A percentile compares a stretch with the other conserved stretches of the same genome.
Evolutionary conservation across 2,113 vertebrate genomes (phyloP).

Genomic region (Megaptera novaeangliae): DNA sequence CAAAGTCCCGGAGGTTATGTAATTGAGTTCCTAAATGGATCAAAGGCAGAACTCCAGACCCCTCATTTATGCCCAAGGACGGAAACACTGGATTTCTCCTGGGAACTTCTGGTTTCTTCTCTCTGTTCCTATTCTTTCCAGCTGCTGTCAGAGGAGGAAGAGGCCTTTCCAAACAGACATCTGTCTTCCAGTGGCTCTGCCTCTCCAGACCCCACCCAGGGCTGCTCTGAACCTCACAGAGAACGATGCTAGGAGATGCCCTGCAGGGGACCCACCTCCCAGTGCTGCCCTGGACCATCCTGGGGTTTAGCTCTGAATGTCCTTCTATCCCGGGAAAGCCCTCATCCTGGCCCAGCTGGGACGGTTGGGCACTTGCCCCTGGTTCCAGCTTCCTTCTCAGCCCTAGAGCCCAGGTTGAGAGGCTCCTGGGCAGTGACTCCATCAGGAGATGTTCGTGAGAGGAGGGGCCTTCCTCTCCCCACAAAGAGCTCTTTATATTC

Average conservation of each 20-base stretch:
- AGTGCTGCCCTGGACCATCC: not conserved
- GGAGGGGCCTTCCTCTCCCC: not conserved
- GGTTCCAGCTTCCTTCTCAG: not conserved
- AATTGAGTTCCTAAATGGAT: not conserved
- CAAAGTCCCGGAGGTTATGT: not conserved
- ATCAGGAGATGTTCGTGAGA: not conserved
- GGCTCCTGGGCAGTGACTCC: not conserved
- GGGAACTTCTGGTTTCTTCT: not conserved
- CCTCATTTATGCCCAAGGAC: not conserved
- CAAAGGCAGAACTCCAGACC: not conserved
- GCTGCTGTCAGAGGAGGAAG: not conserved
- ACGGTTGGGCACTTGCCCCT: not conserved
- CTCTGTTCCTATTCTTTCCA: not conserved
- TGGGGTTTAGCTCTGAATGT: not conserved
- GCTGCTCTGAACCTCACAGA: not conserved
- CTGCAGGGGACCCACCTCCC: not conserved
- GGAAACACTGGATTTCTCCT: not conserved
- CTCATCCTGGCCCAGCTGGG: not conserved
- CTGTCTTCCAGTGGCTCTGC: not conserved
- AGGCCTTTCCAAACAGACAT: not conserved
- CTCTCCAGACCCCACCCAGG: fast-evolving
- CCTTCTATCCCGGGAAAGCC: not conserved
- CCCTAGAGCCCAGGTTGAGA: not conserved
- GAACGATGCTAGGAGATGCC: not conserved
- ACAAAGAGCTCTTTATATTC: not conserved